Percentiles rank a stretch among this genome's conserved stretches.
Evolutionary conservation across 2,797 vertebrate genomes (phyloP).

Genomic region (Oryzias dopingdopingensis): DNA sequence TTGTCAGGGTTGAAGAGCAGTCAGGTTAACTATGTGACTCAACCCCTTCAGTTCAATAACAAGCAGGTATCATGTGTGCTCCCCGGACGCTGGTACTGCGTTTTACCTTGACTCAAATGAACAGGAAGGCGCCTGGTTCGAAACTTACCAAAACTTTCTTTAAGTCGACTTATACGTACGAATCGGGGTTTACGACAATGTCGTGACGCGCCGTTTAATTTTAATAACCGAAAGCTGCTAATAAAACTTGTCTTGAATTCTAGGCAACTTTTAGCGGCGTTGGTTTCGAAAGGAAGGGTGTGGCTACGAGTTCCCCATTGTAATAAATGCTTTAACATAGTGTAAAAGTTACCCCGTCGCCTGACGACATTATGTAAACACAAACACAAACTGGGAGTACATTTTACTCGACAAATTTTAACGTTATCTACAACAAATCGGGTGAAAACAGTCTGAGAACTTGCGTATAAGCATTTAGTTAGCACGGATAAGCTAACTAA

Average conservation of each 20-base stretch:
- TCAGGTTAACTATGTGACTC: not conserved
- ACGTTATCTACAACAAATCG: not conserved
- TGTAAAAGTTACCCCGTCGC: not conserved
- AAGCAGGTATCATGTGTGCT: conserved; percentile 15
- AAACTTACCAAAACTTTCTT: not conserved
- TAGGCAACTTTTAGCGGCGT: conserved; percentile 39
- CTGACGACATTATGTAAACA: not conserved
- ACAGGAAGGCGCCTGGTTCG: not conserved
- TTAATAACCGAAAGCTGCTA: not conserved
- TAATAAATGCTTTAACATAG: not conserved
- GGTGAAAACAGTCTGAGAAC: conserved; percentile 21
- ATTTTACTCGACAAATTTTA: too few species aligned
- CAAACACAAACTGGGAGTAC: not conserved
- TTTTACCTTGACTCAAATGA: conserved; percentile 11
- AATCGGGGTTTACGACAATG: too few species aligned
- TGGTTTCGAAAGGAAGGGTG: conserved; percentile 72
- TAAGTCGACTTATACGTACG: not conserved
- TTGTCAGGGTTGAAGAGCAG: not conserved
- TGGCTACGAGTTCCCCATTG: conserved; percentile 66
- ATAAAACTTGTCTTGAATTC: conserved; percentile 9
- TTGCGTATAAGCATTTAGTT: conserved; percentile 43
- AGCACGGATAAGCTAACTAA: conserved; percentile 36
- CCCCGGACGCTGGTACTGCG: conserved; percentile 1
- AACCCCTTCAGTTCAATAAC: not conserved
- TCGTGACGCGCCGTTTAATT: accelerated